Conservation (phyloP, 53 echinoderm and acorn worm genomes). For the Pentamera pediparva region DNA sequence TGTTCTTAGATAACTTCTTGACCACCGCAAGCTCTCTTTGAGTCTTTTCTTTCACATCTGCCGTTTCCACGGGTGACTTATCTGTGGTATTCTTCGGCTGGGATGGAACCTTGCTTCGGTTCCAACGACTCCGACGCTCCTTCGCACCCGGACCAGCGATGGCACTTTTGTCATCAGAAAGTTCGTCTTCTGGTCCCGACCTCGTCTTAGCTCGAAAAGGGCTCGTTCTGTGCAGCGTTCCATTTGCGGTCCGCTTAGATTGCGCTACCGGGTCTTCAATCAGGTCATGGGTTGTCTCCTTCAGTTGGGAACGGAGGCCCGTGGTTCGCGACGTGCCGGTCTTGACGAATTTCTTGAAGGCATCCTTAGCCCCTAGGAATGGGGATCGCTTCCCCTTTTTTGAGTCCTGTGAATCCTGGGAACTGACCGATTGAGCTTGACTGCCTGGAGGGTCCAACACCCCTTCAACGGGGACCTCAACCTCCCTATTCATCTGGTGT, state of each 20-base stretch:
- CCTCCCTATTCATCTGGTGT: background rate
- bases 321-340: slow-evolving; percentile 11
- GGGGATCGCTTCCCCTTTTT: slow-evolving; percentile 17
- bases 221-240: background rate
- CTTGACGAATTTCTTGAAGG: slow-evolving; percentile 9
- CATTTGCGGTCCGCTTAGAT: background rate
- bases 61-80: background rate
- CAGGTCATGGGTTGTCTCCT: background rate
- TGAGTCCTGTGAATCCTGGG: slow-evolving; percentile 1
- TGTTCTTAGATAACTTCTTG: background rate
- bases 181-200: background rate
- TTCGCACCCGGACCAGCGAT: background rate
- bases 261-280: background rate
- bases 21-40: background rate
- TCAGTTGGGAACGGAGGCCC: background rate
- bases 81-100: background rate
- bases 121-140: slow-evolving; percentile 21
- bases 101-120: background rate
- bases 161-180: background rate
- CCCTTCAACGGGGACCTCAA: background rate
- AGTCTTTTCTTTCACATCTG: background rate
- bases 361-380: slow-evolving; percentile 21
- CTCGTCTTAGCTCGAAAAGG: background rate
- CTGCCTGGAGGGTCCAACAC: background rate
- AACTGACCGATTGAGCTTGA: background rate